Base-by-base conservation (phyloP, 2,113 vertebrate species). In the Coptodon bakossiorum region DNA sequence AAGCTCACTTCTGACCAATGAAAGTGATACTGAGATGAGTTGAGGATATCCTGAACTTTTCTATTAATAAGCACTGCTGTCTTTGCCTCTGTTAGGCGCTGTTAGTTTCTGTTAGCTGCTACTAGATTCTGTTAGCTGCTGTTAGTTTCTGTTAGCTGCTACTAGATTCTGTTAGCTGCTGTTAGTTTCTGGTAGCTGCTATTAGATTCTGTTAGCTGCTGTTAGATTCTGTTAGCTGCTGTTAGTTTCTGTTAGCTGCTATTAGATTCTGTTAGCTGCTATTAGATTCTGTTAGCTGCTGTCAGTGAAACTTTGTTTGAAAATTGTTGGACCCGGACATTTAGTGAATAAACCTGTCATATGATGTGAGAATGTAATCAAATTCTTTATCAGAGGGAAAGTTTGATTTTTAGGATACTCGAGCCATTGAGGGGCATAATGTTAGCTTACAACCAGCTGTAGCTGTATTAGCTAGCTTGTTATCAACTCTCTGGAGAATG, bases 161-260 rank as follows among this genome's bases (percentile, higher is more conserved):
- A n/a, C 22, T 22, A 53, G 52, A 53, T 53, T 24, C 12, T 27
- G 54, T 57, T 57, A 57, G 1, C 22, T 7, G 22, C 2, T 56
- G 22, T 56, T 27, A n/a, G 34, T 34, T 34, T 36, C 13, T 16
- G 14, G 7, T 48, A 48, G 14, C 45, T 0, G 0, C 4, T 50
- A 1, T 48, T 48, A 48, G 1, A 1, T n/a, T 52, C 50, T 53
- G 19, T 53, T n/a, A 52, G 8, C 14, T 0, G 0, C 3, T 53
- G 1, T 53, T 54, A 54, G 2, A 0, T 53, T 7, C 13, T 27
- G 12, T 8, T 57, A 57, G 2, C 7, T 1, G 3, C 2, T 31
- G 1, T 5, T 54, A 19, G 4, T 1, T 52, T 6, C 2, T 10
- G 5, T 53, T 52, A 52, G 50, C 17, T 0, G 0, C 50, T 53